These are phyloP conservation scores for Phoebastria nigripes DNA, from an alignment of 2,797 vertebrate species.

Conservation along the genomic window DNA sequence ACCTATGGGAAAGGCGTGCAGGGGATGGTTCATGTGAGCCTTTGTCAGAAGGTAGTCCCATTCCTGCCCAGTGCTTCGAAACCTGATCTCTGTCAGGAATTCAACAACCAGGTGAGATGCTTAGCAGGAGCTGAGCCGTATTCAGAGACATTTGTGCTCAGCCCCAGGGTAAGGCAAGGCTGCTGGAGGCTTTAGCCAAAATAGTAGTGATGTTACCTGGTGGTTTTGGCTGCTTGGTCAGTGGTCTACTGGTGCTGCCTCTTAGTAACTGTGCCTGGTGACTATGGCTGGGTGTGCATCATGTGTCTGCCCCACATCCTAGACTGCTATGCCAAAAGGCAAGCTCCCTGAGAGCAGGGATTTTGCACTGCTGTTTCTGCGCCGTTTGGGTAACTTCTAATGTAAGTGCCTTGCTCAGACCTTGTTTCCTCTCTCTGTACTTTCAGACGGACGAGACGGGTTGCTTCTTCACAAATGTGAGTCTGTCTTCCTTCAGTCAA, in stretches of 20 bases:
- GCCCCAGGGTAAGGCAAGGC: neutral
- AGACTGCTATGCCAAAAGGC: neutral
- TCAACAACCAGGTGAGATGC: conserved; percentile 56
- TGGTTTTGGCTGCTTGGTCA: neutral
- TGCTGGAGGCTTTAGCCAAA: neutral
- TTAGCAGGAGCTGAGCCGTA: neutral
- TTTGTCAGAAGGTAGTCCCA: conserved; percentile 50
- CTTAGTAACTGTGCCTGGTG: neutral
- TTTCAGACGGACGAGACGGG: conserved; percentile 77
- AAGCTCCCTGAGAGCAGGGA: neutral
- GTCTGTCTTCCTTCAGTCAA: conserved; percentile 54
- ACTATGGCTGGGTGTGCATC: neutral
- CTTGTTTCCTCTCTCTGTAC: neutral
- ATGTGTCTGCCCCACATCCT: neutral
- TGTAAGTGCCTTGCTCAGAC: rapidly evolving
- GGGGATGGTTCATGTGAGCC: neutral
- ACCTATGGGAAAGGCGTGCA: neutral
- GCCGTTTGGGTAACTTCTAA: neutral
- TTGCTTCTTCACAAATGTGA: conserved; percentile 70
- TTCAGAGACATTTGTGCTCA: neutral
- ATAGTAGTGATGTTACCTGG: rapidly evolving
- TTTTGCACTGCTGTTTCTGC: neutral
- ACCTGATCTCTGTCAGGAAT: conserved; percentile 35
- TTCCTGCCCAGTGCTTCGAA: conserved; percentile 14
- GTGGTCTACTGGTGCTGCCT: neutral